Evolutionary conservation across 2,888 invertebrate genomes (phyloP), one percentile per base, ranked within the genome.

Genomic region (Leptinotarsa tumamoca): DNA sequence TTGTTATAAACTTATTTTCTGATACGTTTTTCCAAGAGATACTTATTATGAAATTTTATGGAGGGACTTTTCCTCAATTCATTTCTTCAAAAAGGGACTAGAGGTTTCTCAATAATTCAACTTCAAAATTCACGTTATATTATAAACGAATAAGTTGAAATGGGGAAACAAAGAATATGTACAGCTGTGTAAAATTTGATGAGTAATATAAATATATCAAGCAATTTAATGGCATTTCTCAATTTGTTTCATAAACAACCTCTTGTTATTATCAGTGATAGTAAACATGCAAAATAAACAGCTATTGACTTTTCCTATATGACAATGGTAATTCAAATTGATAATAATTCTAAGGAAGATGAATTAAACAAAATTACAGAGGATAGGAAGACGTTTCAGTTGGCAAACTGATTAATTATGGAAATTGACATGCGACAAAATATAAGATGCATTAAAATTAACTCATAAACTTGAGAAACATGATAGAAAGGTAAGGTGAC

Each of bases 291-390:
- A 75, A 74, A 77, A 68, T 71, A 80, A 81, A 81, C 82, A 81
- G 80, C 81, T 81, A 82, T 82, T 81, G 81, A 81, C 79, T 58
- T 74, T 43, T 43, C 43, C 10, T 73, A 70, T 67, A 49, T 51
- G 27, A 54, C 43, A 75, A 54, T 21, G 17, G 4, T 5, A 27
- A 63, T 4, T 63, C 15, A 61, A 61, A 61, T 10, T 61, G 61
- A 27, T 27, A 63, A 63, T 17, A 17, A 43, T 33, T 33, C 43
- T 50, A 17, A 3, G 15, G 43, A 49, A 49, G 18, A 70, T 33
- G 14, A 70, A 18, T 58, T 21, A 21, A 58, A 58, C 21, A 23
- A 23, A 23, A 43, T 43, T 43, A 58, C 58, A 58, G 15, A 58
- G 4, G 14, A 58, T 5, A 58, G 21, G 27, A 21, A 58, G 23